Percentiles rank a stretch among this genome's conserved stretches.
phyloP scores from a whole-genome alignment of 1,140 invertebrate genomes.

The Idris sp. region DNA sequence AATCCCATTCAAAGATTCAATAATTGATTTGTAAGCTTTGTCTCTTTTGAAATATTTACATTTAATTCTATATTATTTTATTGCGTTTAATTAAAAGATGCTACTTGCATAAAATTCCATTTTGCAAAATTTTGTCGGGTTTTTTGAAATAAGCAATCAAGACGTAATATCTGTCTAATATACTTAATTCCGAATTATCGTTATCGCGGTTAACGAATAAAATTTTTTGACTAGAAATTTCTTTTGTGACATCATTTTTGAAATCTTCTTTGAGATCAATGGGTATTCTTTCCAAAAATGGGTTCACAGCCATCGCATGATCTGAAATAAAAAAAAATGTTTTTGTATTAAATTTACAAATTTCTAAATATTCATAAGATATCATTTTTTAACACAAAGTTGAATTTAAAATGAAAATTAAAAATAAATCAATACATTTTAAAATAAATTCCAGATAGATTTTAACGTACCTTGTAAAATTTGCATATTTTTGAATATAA shows the following conservation, averaged over 20 bases:
- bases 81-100: too few species aligned
- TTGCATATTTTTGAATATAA: constrained; percentile 81
- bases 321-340: too few species aligned
- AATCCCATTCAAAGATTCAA: too few species aligned
- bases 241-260: constrained; percentile 72
- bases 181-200: constrained; percentile 64
- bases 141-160: constrained; percentile 73
- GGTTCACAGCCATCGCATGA: constrained; percentile 85
- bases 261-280: constrained; percentile 82
- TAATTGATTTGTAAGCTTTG: neutral
- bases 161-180: constrained; percentile 72
- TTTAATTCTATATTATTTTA: too few species aligned
- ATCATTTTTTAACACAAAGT: constrained; percentile 16
- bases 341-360: too few species aligned
- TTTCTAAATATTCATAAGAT: too few species aligned
- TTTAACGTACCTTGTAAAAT: constrained; percentile 75
- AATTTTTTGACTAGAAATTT: constrained; percentile 70
- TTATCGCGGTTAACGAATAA: constrained; percentile 64
- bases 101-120: constrained; percentile 36
- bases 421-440: too few species aligned
- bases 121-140: constrained; percentile 56
- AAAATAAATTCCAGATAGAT: too few species aligned
- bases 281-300: constrained; percentile 85
- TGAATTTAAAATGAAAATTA: constrained; percentile 48
- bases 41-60: constrained; percentile 8